A percentile compares a stretch with the other conserved stretches of the same genome.
Conservation (phyloP, 2,888 invertebrate genomes). For the Morinoia aosen region DNA sequence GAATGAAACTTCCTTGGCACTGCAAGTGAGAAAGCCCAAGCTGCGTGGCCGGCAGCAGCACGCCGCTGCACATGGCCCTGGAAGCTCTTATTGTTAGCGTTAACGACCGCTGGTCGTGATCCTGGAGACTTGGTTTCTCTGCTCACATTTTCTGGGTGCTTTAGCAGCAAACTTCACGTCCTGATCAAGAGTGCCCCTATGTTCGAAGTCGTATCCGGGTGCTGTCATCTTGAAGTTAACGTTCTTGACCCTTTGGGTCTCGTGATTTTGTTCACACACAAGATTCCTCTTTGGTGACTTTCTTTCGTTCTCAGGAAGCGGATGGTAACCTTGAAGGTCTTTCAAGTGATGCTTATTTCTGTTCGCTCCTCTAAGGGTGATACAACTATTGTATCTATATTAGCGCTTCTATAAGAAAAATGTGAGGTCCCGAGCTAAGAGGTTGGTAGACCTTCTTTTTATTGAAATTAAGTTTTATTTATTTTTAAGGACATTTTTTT, state of each 20-base stretch:
- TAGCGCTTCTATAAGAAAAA: not conserved
- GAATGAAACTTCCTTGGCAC: not conserved
- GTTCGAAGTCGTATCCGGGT: not conserved
- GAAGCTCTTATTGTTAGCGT: conserved; percentile 19
- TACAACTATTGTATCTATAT: not conserved
- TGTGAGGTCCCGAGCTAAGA: not conserved
- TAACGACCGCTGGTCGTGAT: conserved; percentile 28
- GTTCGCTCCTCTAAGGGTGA: not conserved
- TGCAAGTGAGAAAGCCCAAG: not conserved
- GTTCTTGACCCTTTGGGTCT: conserved; percentile 4
- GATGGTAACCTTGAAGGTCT: not conserved
- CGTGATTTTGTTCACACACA: not conserved
- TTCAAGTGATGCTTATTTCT: not conserved
- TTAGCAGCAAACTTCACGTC: not conserved
- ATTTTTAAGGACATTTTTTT: not conserved
- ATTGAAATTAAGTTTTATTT: not conserved
- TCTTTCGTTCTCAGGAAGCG: not conserved
- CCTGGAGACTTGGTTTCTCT: not conserved
- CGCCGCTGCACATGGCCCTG: not conserved
- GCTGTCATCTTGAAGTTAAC: not conserved
- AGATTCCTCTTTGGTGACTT: not conserved
- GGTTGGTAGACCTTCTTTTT: not conserved
- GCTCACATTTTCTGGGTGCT: not conserved
- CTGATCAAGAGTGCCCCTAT: not conserved
- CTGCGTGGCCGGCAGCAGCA: not conserved